Conservation (phyloP, 2,113 vertebrate genomes). For the Cygnus buccinator region DNA sequence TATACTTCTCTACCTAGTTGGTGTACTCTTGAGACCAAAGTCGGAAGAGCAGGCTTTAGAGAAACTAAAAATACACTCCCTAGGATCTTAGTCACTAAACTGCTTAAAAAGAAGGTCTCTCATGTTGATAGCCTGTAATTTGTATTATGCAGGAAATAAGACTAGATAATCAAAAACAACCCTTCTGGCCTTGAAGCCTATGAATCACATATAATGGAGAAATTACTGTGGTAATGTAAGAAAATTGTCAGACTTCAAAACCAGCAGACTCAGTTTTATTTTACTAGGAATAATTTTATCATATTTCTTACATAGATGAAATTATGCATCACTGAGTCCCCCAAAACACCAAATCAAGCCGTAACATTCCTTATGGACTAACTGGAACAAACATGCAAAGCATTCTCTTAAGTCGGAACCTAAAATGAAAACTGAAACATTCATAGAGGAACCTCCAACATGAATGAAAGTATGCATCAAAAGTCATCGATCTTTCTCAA, state of each 20-base stretch:
- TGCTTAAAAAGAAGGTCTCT: constrained; percentile 17
- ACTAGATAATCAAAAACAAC: constrained; percentile 17
- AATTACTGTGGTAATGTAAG: background rate
- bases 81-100: constrained; percentile 27
- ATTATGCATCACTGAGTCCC: background rate
- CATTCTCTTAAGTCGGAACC: background rate
- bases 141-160: constrained; percentile 28
- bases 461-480: background rate
- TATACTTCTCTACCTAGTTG: constrained; percentile 9
- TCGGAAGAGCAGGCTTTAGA: constrained; percentile 32
- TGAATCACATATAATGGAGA: background rate
- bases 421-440: background rate
- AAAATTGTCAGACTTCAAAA: background rate
- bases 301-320: background rate
- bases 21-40: constrained; percentile 41
- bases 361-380: background rate
- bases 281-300: background rate
- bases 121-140: constrained; percentile 27
- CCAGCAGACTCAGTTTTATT: background rate
- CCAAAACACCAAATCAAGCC: background rate
- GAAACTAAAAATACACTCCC: constrained; percentile 62
- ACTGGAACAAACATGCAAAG: background rate
- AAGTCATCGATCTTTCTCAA: background rate
- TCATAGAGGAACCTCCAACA: background rate
- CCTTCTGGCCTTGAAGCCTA: background rate